Conservation (phyloP, 2,113 vertebrate species). For the Eurypyga helias region DNA sequence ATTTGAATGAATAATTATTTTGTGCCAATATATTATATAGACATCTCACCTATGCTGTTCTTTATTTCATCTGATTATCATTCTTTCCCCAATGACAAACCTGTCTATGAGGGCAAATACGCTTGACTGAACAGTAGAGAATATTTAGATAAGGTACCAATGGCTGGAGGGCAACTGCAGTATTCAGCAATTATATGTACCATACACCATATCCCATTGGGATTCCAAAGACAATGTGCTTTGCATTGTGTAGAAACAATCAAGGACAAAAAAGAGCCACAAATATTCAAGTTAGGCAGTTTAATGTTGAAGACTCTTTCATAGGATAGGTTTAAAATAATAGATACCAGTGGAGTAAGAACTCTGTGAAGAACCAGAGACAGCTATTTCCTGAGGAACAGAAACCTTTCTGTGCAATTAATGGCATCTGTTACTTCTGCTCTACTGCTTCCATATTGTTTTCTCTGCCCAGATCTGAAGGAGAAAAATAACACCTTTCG, state of each 20-base stretch:
- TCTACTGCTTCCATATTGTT: conserved; percentile 10
- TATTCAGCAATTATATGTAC: conserved; percentile 28
- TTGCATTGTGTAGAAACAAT: conserved; percentile 39
- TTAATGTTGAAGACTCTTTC: not conserved
- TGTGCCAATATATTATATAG: not conserved
- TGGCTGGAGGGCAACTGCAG: conserved; percentile 14
- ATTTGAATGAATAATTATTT: conserved; percentile 29
- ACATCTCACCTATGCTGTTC: not conserved
- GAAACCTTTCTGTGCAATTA: not conserved
- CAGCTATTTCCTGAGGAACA: not conserved
- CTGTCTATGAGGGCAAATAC: not conserved
- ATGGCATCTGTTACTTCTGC: conserved; percentile 35
- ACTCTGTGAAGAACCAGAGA: not conserved
- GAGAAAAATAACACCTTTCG: conserved; percentile 5
- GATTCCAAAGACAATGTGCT: conserved; percentile 9
- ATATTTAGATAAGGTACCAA: conserved; percentile 41
- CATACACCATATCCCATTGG: not conserved
- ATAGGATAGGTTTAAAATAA: conserved; percentile 20
- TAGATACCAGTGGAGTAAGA: not conserved
- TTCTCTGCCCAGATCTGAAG: not conserved
- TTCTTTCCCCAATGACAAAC: conserved; percentile 16
- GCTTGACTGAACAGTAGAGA: not conserved
- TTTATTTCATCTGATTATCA: conserved; percentile 16
- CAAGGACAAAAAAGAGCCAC: conserved; percentile 23
- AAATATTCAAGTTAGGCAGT: conserved; percentile 6